Conservation (phyloP, 2,888 invertebrate species). For the Parochlus steinenii region DNA sequence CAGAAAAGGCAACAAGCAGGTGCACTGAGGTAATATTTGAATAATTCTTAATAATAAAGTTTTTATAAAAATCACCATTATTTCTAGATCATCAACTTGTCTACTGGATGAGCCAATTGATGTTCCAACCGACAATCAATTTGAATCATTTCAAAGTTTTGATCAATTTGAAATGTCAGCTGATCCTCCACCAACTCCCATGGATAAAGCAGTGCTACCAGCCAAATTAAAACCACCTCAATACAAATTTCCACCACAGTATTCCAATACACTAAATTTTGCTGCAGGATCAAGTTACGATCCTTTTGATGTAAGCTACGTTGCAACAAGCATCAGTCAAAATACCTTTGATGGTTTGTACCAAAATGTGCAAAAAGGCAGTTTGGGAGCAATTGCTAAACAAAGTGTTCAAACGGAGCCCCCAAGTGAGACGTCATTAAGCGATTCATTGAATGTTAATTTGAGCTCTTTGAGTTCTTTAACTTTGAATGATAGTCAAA, state of each 20-base stretch:
- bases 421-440: constrained; percentile 14
- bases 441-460: constrained; percentile 21
- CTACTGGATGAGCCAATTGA: constrained; percentile 60
- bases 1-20: constrained; percentile 3
- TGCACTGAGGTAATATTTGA: not conserved
- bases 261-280: constrained; percentile 33
- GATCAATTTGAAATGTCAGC: constrained; percentile 28
- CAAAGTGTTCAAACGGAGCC: no score
- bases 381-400: no score
- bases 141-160: constrained; percentile 6
- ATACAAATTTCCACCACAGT: constrained; percentile 37
- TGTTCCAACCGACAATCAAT: constrained; percentile 33
- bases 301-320: constrained; percentile 12
- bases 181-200: constrained; percentile 21
- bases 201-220: no score
- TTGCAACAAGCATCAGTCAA: constrained; percentile 11
- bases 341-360: not conserved
- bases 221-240: constrained; percentile 29
- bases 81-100: constrained; percentile 29
- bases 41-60: not conserved
- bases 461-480: constrained; percentile 23
- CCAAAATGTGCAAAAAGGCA: constrained; percentile 19
- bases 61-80: constrained; percentile 16
- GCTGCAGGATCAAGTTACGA: constrained; percentile 10
- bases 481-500: constrained; percentile 20